Conservation (phyloP, 2,888 invertebrate species). For the Pheosia gnoma region DNA sequence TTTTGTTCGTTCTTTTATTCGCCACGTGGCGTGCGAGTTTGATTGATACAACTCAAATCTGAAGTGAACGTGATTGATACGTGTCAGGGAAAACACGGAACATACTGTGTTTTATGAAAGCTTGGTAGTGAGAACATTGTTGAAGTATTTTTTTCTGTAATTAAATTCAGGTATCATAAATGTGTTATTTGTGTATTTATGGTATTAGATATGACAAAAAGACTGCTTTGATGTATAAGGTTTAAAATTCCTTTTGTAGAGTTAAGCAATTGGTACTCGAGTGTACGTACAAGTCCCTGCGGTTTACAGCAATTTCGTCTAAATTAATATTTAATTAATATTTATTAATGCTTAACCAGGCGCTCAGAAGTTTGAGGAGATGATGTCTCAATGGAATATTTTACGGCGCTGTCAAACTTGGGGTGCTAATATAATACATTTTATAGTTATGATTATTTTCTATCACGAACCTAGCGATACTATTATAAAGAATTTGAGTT, state of each 20-base stretch:
- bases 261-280: conserved; percentile 30
- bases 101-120: not conserved
- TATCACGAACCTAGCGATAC: no score
- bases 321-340: conserved; percentile 35
- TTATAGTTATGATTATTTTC: no score
- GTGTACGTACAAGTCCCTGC: conserved; percentile 23
- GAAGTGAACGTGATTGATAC: conserved; percentile 25
- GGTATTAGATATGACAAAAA: no score
- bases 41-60: conserved; percentile 32
- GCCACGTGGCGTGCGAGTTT: conserved; percentile 25
- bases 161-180: no score
- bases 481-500: no score
- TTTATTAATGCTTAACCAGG: conserved; percentile 20
- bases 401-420: not conserved
- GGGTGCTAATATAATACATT: no score
- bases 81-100: not conserved
- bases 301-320: conserved; percentile 27
- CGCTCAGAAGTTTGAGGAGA: conserved; percentile 11
- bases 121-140: no score
- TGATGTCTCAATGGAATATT: conserved; percentile 10
- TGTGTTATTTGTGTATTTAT: no score
- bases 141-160: no score
- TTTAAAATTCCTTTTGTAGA: conserved; percentile 29
- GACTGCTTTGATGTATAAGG: not conserved
- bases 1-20: conserved; percentile 15